phyloP scores from a whole-genome alignment of 2,797 vertebrate species.

The Erpetoichthys calabaricus region DNA sequence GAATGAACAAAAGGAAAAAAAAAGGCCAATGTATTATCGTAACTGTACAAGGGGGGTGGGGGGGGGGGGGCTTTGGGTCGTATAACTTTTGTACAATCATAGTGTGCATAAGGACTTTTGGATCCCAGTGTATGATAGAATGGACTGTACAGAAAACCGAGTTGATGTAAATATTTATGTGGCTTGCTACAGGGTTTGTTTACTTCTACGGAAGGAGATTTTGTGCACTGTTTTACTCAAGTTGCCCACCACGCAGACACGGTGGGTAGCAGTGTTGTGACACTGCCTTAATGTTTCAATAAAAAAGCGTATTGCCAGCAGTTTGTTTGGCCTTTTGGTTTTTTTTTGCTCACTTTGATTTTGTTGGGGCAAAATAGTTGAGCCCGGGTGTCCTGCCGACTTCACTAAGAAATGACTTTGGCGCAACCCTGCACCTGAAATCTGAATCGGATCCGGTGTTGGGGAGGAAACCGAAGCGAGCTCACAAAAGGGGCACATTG shows the following conservation, averaged over 20 bases:
- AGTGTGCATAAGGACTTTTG: slow-evolving; percentile 25
- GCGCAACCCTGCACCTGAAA: too few relatives aligned
- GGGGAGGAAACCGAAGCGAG: too few relatives aligned
- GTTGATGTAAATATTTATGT: slow-evolving; percentile 74
- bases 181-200: slow-evolving; percentile 62
- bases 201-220: slow-evolving; percentile 38
- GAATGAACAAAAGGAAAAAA: slow-evolving; percentile 19
- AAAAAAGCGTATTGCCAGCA: slow-evolving; percentile 69
- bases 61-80: slow-evolving; percentile 12
- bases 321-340: neutral
- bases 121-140: slow-evolving; percentile 54
- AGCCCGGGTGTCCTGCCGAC: too few relatives aligned
- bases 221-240: slow-evolving; percentile 65
- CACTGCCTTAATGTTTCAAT: slow-evolving; percentile 71
- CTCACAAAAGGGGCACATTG: too few relatives aligned
- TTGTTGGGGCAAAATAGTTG: neutral
- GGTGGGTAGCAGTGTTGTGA: slow-evolving; percentile 64
- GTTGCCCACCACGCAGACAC: slow-evolving; percentile 55
- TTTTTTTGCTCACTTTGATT: neutral
- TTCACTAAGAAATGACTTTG: too few relatives aligned
- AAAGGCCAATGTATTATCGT: slow-evolving; percentile 29
- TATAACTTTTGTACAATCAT: slow-evolving; percentile 43
- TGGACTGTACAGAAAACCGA: slow-evolving; percentile 64
- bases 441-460: too few relatives aligned
- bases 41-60: slow-evolving; percentile 26